Evolutionary conservation across 2,797 vertebrate species (phyloP).

Genomic region (Gouania willdenowi): DNA sequence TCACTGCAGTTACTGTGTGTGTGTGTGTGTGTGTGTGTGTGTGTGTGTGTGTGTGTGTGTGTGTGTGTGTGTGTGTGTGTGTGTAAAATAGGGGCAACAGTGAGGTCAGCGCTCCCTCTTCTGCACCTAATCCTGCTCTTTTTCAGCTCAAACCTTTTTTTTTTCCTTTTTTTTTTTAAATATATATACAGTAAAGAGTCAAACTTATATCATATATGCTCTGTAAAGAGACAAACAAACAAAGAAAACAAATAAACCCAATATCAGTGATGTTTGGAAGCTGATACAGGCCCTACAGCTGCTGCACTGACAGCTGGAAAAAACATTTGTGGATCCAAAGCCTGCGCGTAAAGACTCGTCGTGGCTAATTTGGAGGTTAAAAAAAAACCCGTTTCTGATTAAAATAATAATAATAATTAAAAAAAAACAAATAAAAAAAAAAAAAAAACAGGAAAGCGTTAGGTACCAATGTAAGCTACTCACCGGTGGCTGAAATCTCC

Average conservation of each 20-base stretch:
- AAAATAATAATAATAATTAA: no score
- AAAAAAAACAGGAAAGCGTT: background rate
- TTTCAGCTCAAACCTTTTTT: slow-evolving; percentile 27
- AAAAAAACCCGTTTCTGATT: no score
- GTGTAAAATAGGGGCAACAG: slow-evolving; percentile 13
- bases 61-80: background rate
- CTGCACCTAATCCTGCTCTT: slow-evolving; percentile 28
- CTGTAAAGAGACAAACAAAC: no score
- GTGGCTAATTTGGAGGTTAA: slow-evolving; percentile 26
- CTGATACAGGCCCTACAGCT: slow-evolving; percentile 51
- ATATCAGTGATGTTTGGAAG: slow-evolving; percentile 16
- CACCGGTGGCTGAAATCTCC: slow-evolving; percentile 66
- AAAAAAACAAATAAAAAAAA: no score
- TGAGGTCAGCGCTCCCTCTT: slow-evolving; percentile 34
- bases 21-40: no score
- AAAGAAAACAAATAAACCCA: no score
- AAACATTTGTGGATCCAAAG: slow-evolving; percentile 48
- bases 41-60: no score
- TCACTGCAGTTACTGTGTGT: no score
- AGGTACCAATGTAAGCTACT: slow-evolving; percentile 15
- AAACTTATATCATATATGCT: no score
- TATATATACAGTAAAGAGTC: no score
- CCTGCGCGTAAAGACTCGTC: slow-evolving; percentile 37
- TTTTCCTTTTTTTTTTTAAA: slow-evolving; percentile 1
- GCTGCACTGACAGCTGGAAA: slow-evolving; percentile 66